Base-by-base conservation (phyloP, 2,797 vertebrate genomes). In the Pelobates cultripes region DNA sequence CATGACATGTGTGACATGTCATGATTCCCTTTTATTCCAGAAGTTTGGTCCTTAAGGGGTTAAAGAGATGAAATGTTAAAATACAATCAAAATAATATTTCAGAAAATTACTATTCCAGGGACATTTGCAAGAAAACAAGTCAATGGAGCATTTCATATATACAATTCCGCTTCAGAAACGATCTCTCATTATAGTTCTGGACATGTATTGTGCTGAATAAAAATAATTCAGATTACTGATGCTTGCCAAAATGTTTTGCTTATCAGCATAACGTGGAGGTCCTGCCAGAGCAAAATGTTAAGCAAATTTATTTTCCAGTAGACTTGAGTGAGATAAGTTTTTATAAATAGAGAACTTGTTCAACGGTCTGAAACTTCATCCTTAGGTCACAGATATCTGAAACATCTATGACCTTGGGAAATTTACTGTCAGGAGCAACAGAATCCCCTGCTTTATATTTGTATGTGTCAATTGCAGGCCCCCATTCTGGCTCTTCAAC, bases 141-240 rank as follows among this genome's bases (percentile, higher is more conserved):
- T 28, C 44, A 28, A 17, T 28, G 70, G 9, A 45, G 45, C n/a
- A 55, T 73, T 72, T 75, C 73, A 47, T 4, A 64, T 75, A 9
- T 47, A 66, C 61, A 47, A 4, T 45, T 75, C 44, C 47, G 61
- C 61, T 75, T 64, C 13, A 41, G 43, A 9, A 28, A 28, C 14
- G 10, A 66, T 73, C 45, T 43, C 17, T 40, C 60, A 66, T 73
- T 60, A 66, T 45, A 57, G 61, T 73, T 73, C 61, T 44, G 61
- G 45, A 73, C 61, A 28, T 53, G 61, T 41, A 53, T 40, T 43
- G 44, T 55, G 51, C 57, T n/a, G 70, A 44, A 73, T 14, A 67
- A 67, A 15, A 73, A 28, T 73, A 44, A 80, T 68, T 80, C 47
- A 66, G 61, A 74, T 80, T 57, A 53, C 70, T 80, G 47, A 80